phyloP scores from a whole-genome alignment of 2,888 invertebrate species.

The Diplazon laetatorius region DNA sequence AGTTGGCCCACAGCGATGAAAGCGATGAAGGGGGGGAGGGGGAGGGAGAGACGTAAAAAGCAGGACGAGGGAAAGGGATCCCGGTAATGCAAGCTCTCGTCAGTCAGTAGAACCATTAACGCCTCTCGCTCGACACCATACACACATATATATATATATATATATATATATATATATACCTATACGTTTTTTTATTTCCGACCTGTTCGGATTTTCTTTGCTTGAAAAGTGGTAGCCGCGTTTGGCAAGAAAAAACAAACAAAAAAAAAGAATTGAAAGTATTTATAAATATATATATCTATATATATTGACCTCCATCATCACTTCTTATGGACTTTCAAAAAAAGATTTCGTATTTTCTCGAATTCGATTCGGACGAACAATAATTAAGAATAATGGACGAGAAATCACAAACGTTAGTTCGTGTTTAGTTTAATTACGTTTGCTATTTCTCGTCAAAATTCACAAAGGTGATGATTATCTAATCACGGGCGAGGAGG shows the following conservation, averaged over 20 bases:
- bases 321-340: background rate
- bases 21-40: background rate
- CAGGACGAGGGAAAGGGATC: conserved; percentile 38
- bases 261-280: no score
- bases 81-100: conserved; percentile 40
- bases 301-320: conserved; percentile 24
- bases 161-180: conserved; percentile 31
- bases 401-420: no score
- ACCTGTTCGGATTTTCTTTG: conserved; percentile 44
- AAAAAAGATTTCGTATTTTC: conserved; percentile 1
- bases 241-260: conserved; percentile 22
- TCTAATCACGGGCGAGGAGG: no score
- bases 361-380: background rate
- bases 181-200: conserved; percentile 15
- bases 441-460: no score
- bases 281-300: no score
- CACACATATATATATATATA: conserved; percentile 11
- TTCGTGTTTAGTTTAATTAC: no score
- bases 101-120: conserved; percentile 57
- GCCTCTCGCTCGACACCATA: conserved; percentile 22
- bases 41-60: conserved; percentile 19
- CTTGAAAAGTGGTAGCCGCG: conserved; percentile 1
- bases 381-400: conserved; percentile 16
- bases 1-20: conserved; percentile 9
- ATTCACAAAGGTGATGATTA: no score